Percentiles rank a stretch among this genome's conserved stretches.
These are phyloP conservation scores for Aricia artaxerxes DNA, from an alignment of 2,888 invertebrate genomes.

Conservation along the genomic window DNA sequence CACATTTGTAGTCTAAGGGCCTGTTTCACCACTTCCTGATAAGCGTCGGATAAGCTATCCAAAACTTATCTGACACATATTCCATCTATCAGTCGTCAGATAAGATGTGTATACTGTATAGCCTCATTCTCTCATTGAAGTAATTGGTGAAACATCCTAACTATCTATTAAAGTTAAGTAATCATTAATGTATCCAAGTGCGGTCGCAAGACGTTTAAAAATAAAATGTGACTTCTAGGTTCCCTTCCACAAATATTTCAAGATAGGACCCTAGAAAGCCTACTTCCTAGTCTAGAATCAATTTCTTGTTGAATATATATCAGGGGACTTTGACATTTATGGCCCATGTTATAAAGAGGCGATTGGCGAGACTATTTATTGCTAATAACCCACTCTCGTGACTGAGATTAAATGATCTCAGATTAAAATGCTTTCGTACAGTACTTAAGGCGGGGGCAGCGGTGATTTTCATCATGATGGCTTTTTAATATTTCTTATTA, in stretches of 20 bases:
- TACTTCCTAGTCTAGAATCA: constrained; percentile 22
- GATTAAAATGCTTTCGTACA: constrained; percentile 6
- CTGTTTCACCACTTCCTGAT: too few relatives aligned
- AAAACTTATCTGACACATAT: too few relatives aligned
- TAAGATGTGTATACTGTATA: too few relatives aligned
- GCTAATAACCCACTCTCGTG: constrained; percentile 34
- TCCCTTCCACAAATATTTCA: background rate
- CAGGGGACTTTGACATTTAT: constrained; percentile 39
- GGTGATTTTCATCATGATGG: background rate
- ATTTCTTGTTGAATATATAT: constrained; percentile 35
- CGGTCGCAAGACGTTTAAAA: too few relatives aligned
- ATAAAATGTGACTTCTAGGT: background rate
- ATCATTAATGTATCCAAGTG: too few relatives aligned
- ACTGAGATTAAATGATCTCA: constrained; percentile 6
- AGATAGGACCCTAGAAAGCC: constrained; percentile 15
- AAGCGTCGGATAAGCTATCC: too few relatives aligned
- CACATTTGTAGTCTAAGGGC: too few relatives aligned
- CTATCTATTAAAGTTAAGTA: too few relatives aligned
- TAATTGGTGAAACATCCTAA: too few relatives aligned
- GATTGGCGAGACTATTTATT: constrained; percentile 36
- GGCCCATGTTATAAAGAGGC: constrained; percentile 37
- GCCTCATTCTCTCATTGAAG: too few relatives aligned
- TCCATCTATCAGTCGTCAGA: too few relatives aligned
- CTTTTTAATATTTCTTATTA: background rate
- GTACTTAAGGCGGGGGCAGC: background rate